Base-by-base conservation (phyloP, 2,113 vertebrate species). In the Sceloporus undulatus region DNA sequence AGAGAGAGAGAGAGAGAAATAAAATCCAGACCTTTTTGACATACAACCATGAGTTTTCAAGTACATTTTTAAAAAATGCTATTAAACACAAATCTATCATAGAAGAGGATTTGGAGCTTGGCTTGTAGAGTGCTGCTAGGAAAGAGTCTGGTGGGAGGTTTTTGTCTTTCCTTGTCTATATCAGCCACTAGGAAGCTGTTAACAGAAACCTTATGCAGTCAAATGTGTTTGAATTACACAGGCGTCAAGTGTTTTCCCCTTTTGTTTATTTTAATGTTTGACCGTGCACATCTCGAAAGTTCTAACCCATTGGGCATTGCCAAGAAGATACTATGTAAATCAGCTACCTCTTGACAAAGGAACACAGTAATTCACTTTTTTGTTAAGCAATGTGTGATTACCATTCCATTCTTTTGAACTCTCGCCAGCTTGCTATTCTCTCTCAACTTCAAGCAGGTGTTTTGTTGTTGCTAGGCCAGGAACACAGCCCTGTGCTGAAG, bases 391-490 rank as follows among this genome's bases (percentile, higher is more conserved):
- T 59, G 29, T 88, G 88, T 89, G 90, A 93, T 91, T 90, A 92
- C 79, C 82, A 84, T 92, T 89, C 2, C 5, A 68, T 87, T 94
- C 94, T 93, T 96, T 95, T 96, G 93, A 95, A 96, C 91, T 92
- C 84, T 42, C 85, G 95, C 93, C 93, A 95, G 87, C 90, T 89
- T 92, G 86, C 92, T 94, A 85, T 95, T 94, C 90, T 91, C 88
- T 94, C 94, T 95, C 92, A 75, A 80, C 95, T 94, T 94, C 90
- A 89, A 95, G 94, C 94, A 95, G 96, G 95, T 92, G 90, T 93
- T 96, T 94, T 91, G 88, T 68, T 95, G 93, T 90, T 95, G 92
- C 91, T 93, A 91, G 92, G 79, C 93, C 88, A 9, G 75, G 92
- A 95, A 93, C 90, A 86, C 34, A 94, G 91, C 75, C 1, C 68